Conservation (phyloP, 2,113 vertebrate genomes). For the Gymnogyps californianus region DNA sequence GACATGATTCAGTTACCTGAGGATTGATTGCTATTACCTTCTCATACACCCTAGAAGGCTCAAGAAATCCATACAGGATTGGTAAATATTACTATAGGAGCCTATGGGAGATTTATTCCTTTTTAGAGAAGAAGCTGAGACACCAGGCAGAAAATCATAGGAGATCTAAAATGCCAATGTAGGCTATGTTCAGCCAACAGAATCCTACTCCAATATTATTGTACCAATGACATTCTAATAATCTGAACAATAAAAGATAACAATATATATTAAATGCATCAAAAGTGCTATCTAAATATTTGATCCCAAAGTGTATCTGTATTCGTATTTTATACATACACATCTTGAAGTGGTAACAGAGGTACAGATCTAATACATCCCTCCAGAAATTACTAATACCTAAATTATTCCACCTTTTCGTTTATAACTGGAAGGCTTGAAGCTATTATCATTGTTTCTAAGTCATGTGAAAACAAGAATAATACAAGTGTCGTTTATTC, state of each 20-base stretch:
- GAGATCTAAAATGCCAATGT: background rate
- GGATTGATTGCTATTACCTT: background rate
- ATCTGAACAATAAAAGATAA: background rate
- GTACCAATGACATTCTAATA: background rate
- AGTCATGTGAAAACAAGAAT: background rate
- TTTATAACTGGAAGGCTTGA: background rate
- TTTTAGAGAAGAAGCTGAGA: background rate
- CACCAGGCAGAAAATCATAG: background rate
- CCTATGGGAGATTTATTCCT: background rate
- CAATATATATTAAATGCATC: background rate
- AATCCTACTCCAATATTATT: background rate
- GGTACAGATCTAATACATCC: background rate
- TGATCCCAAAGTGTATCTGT: background rate
- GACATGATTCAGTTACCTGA: background rate
- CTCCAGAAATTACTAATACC: background rate
- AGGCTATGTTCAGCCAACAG: background rate
- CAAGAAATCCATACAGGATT: background rate
- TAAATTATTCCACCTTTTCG: background rate
- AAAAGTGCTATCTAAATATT: background rate
- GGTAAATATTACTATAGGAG: background rate
- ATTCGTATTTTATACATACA: background rate
- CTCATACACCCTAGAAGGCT: background rate
- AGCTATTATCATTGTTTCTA: background rate
- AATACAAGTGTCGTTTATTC: background rate
- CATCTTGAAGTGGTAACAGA: background rate